Evolutionary conservation across 2,797 vertebrate species (phyloP).

Genomic region (Alosa sapidissima): DNA sequence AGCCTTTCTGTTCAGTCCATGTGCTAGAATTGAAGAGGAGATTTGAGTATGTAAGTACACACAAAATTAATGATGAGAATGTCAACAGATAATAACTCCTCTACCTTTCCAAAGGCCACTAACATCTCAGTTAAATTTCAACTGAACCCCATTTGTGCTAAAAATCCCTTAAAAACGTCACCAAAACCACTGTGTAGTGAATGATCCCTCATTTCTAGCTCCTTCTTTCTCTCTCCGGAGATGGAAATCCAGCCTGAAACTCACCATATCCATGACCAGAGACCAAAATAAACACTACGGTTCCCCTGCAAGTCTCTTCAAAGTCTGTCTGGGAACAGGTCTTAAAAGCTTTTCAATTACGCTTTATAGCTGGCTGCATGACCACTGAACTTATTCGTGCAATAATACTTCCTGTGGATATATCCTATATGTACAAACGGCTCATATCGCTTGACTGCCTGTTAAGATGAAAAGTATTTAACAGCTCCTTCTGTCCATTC

Average conservation of each 20-base stretch:
- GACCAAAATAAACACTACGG: background rate
- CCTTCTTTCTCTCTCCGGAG: background rate
- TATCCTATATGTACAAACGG: background rate
- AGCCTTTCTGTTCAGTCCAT: constrained; percentile 1
- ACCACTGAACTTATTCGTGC: background rate
- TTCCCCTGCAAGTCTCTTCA: background rate
- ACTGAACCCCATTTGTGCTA: background rate
- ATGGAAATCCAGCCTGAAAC: background rate
- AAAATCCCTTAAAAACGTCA: background rate
- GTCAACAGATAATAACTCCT: background rate
- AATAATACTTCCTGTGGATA: background rate
- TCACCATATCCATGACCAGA: background rate
- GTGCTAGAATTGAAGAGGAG: constrained; percentile 29
- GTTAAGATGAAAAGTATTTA: background rate
- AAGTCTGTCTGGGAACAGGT: background rate
- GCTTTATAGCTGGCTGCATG: background rate
- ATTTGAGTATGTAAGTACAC: background rate
- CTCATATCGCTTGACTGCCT: background rate
- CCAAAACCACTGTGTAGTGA: background rate
- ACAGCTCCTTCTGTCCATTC: background rate
- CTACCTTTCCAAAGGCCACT: background rate
- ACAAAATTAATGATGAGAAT: background rate
- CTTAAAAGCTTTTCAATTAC: background rate
- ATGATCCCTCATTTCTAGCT: background rate
- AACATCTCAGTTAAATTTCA: background rate